Conservation (phyloP, 2,888 invertebrate genomes). For the Cordylochernes scorpioides region DNA sequence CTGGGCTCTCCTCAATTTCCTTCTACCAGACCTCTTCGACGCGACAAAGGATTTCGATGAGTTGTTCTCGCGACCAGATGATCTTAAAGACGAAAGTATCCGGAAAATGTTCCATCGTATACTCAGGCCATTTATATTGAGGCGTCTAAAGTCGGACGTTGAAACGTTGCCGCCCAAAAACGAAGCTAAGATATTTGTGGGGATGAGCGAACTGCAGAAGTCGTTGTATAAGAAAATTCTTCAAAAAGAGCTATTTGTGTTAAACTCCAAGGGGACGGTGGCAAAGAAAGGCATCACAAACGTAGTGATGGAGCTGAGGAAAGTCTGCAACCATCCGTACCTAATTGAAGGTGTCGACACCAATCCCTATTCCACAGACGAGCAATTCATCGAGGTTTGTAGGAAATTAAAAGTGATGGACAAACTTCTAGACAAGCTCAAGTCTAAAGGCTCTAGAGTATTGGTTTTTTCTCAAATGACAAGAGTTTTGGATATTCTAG, state of each 20-base stretch:
- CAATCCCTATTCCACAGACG: slow-evolving; percentile 81
- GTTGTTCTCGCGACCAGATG: slow-evolving; percentile 23
- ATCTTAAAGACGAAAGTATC: slow-evolving; percentile 63
- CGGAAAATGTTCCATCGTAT: slow-evolving; percentile 70
- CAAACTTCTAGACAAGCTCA: slow-evolving; percentile 64
- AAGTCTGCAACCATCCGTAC: slow-evolving; percentile 96
- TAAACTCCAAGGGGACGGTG: slow-evolving; percentile 86
- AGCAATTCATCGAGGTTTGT: slow-evolving; percentile 69
- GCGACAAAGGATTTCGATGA: slow-evolving; percentile 48
- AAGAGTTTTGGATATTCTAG: slow-evolving; percentile 75
- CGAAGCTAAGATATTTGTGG: slow-evolving; percentile 77
- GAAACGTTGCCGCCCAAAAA: slow-evolving; percentile 92
- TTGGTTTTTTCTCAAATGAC: slow-evolving; percentile 93
- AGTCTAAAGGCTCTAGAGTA: slow-evolving; percentile 70
- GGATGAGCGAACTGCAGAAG: slow-evolving; percentile 91
- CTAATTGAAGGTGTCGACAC: slow-evolving; percentile 97
- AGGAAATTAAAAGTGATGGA: slow-evolving; percentile 90
- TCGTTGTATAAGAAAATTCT: slow-evolving; percentile 71
- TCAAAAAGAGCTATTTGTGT: slow-evolving; percentile 95
- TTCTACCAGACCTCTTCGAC: slow-evolving; percentile 90
- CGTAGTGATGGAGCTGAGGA: slow-evolving; percentile 92
- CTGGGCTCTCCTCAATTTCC: slow-evolving; percentile 88
- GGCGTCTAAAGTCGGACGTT: slow-evolving; percentile 87
- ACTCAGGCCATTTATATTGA: slow-evolving; percentile 69
- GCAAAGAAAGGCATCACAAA: slow-evolving; percentile 94